Evolutionary conservation across 1,140 invertebrate species (phyloP).

Genomic region (Anastrepha ludens): DNA sequence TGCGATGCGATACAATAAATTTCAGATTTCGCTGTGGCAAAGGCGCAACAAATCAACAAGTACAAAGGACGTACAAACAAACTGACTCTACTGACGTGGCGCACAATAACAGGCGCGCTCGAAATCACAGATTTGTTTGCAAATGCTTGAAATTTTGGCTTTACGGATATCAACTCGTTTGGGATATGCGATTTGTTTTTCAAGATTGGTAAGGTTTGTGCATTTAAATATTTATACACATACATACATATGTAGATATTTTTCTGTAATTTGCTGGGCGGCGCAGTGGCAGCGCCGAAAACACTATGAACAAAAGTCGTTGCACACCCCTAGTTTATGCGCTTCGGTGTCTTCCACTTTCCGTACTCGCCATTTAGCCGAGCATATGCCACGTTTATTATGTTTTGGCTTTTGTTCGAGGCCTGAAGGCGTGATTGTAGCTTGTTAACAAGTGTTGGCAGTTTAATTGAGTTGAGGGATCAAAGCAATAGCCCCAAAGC

Average conservation of each 20-base stretch:
- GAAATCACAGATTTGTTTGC: conserved; percentile 22
- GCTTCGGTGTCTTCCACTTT: background rate
- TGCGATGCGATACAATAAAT: conserved; percentile 7
- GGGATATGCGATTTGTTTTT: background rate
- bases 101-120: background rate
- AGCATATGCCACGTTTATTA: conserved; percentile 25
- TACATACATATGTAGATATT: background rate
- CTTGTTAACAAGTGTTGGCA: conserved; percentile 74
- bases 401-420: conserved; percentile 14
- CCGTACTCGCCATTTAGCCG: background rate
- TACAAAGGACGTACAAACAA: too few species aligned
- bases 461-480: conserved; percentile 69
- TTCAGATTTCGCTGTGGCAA: conserved; percentile 13
- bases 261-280: conserved; percentile 14
- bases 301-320: background rate
- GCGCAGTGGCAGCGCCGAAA: background rate
- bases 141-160: conserved; percentile 13
- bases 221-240: background rate
- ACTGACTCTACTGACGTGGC: background rate
- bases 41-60: background rate
- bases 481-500: conserved; percentile 14
- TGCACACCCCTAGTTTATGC: background rate
- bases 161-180: background rate
- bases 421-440: conserved; percentile 72
- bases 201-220: background rate